These are phyloP conservation scores for Chroicocephalus ridibundus DNA, from an alignment of 2,113 vertebrate species.

Conservation along the genomic window DNA sequence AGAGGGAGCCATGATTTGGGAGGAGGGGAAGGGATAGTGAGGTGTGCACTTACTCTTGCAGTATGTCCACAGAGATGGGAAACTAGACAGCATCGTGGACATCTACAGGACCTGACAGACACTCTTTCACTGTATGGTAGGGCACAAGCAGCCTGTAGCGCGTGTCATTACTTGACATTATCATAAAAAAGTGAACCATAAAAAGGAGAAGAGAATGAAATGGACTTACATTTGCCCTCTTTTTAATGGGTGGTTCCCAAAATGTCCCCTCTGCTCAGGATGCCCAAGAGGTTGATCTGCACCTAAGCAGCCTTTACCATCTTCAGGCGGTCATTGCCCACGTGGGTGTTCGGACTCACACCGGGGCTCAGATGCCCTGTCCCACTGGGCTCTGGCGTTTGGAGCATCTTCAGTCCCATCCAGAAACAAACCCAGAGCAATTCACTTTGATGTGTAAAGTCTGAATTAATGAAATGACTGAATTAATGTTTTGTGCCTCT, in stretches of 20 bases:
- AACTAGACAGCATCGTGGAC: background rate
- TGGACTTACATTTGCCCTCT: background rate
- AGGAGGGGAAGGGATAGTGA: background rate
- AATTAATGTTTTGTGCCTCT: slow-evolving; percentile 52
- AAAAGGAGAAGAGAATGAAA: background rate
- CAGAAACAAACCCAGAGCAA: slow-evolving; percentile 38
- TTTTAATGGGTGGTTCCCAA: background rate
- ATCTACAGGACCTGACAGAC: background rate
- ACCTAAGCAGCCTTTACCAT: background rate
- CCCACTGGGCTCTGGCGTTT: background rate
- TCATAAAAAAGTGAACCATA: background rate
- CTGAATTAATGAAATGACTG: slow-evolving; percentile 56
- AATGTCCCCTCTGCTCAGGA: background rate
- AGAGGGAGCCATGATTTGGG: rapidly evolving
- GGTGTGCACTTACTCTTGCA: background rate
- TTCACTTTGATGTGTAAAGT: slow-evolving; percentile 64
- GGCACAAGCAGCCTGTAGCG: background rate
- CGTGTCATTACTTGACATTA: background rate
- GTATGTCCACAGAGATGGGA: background rate
- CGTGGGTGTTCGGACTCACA: rapidly evolving
- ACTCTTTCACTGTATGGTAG: background rate
- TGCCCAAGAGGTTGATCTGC: background rate
- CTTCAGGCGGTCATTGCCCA: background rate
- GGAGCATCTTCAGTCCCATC: background rate
- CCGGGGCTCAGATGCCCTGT: background rate